Percentiles rank a stretch among this genome's conserved stretches.
Evolutionary conservation across 2,888 invertebrate species (phyloP).

Genomic region (Invenusta paracnida): DNA sequence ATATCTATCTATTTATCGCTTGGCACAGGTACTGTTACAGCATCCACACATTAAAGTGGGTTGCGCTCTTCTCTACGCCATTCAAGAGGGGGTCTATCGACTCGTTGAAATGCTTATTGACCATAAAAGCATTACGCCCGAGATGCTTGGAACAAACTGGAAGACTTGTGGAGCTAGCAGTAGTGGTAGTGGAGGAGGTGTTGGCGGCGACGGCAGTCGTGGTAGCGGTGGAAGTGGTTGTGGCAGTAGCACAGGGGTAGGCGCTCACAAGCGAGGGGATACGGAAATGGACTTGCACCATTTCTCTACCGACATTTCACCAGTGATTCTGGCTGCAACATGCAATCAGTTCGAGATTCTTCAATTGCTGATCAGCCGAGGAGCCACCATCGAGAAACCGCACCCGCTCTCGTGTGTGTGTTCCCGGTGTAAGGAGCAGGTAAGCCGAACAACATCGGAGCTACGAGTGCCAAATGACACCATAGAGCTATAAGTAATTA

Average conservation of each 20-base stretch:
- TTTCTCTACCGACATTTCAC: constrained; percentile 63
- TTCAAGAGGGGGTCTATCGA: constrained; percentile 63
- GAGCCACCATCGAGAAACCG: constrained; percentile 61
- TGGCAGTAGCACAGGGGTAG: too few species aligned
- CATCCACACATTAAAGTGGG: constrained; percentile 63
- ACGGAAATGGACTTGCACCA: constrained; percentile 61
- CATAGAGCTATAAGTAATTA: too few species aligned
- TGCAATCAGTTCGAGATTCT: constrained; percentile 65
- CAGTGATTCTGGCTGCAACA: constrained; percentile 63
- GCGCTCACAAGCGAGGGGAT: too few species aligned
- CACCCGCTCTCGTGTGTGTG: constrained; percentile 62
- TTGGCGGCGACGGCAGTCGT: constrained; percentile 52
- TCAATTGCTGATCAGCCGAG: constrained; percentile 62
- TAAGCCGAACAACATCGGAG: too few species aligned
- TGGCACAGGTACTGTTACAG: too few species aligned
- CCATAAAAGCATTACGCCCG: constrained; percentile 62
- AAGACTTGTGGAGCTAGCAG: constrained; percentile 55
- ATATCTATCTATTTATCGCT: too few species aligned
- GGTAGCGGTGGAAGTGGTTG: too few species aligned
- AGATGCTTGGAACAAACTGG: constrained; percentile 64
- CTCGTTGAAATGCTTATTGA: constrained; percentile 65
- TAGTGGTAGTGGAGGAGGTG: constrained; percentile 56
- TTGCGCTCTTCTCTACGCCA: constrained; percentile 64
- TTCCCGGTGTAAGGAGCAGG: constrained; percentile 59
- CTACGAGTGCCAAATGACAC: too few species aligned